Base-by-base conservation (phyloP, 1,140 invertebrate genomes). In the Camponotus vicinus region DNA sequence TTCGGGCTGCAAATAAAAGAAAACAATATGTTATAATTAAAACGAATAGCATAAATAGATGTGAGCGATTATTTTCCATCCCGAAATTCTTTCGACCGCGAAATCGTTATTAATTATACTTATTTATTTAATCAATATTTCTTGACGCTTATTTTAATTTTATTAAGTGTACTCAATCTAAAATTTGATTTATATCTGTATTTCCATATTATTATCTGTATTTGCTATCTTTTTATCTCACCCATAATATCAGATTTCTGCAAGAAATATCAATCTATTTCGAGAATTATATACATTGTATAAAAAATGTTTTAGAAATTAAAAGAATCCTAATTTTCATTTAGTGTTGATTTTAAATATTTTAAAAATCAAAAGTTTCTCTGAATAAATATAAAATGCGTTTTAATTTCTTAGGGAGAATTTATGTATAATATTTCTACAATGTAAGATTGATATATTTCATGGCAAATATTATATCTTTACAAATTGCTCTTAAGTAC, bases 1-100 rank as follows among this genome's bases (percentile, higher is more conserved):
- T 98, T 98, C 6, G 98, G 98, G 91, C 98, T 98, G 95, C 77
- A 96, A 94, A 80, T 82, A 92, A 85, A 21, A 57, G 80, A 49
- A 52, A 57, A 75, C 15, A 27, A n/a, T 11, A 59, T 34, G 55
- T 86, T 86, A 76, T n/a, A 45, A 52, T 49, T n/a, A 1, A 4
- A 21, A 21, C 21, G 21, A 49, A 76, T 21, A 52, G 59, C 21
- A 18, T 27, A 61, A 11, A 42, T 18, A 45, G 52, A 27, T 9
- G 34, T 42, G 34, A 77, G 0, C 21, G 40, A 27, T 77, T 2
- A 40, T 34, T 55, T 73, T 18, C 32, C n/a, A 3, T 55, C 70
- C 18, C 32, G 32, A 73, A 40, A 57, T 57, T 5, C 32, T 37
- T 49, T 49, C 45, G 18, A 37, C 3, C 8, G 45, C 45, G 3